Evolutionary conservation across 2,888 invertebrate genomes (phyloP).

Genomic region (Melikaiella ostensackeni): DNA sequence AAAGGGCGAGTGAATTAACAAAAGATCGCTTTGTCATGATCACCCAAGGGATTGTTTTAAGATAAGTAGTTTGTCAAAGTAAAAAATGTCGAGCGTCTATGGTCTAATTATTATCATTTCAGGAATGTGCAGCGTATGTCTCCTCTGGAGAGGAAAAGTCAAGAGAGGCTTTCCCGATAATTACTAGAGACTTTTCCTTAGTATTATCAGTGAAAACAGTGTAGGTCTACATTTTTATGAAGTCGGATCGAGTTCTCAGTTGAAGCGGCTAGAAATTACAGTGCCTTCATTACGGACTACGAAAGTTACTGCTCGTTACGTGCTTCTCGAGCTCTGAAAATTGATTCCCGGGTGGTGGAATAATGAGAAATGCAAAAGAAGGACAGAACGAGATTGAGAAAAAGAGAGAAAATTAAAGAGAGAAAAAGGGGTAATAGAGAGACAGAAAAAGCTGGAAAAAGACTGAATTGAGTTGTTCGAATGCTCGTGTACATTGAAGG

Average conservation of each 20-base stretch:
- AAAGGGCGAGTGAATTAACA: not conserved
- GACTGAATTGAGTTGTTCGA: not conserved
- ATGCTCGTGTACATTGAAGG: not conserved
- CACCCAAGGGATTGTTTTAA: not conserved
- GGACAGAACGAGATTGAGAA: not conserved
- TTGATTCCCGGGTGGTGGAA: constrained; percentile 3
- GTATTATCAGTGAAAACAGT: constrained; percentile 13
- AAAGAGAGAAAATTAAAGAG: not conserved
- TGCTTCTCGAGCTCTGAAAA: not conserved
- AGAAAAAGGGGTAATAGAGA: not conserved
- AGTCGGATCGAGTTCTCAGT: constrained; percentile 5
- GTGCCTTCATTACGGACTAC: constrained; percentile 11
- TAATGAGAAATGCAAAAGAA: constrained; percentile 5
- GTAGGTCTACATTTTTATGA: not conserved
- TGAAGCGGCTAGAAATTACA: constrained; percentile 1
- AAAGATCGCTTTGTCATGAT: not conserved
- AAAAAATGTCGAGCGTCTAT: constrained; percentile 5
- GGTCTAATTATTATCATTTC: constrained; percentile 19
- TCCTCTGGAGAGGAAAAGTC: not conserved
- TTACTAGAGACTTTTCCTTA: not conserved
- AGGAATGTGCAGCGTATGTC: constrained; percentile 1
- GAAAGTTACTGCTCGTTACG: constrained; percentile 13
- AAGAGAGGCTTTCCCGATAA: constrained; percentile 6
- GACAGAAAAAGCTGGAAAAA: not conserved
- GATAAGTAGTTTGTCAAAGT: constrained; percentile 25